A percentile compares a stretch with the other conserved stretches of the same genome.
phyloP scores from a whole-genome alignment of 2,888 invertebrate species.

The Eutolmus rufibarbis region DNA sequence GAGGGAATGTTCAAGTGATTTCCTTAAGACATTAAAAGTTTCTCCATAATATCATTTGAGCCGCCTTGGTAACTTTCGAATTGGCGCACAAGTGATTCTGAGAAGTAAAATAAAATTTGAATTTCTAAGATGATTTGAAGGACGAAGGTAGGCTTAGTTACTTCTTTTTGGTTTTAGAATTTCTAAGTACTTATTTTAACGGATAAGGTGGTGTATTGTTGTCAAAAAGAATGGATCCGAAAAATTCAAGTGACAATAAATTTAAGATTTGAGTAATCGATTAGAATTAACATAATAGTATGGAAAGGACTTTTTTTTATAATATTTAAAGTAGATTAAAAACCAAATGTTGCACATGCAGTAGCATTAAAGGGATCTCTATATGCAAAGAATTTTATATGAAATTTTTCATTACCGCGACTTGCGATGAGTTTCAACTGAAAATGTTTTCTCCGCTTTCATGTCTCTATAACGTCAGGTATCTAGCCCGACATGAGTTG shows the following conservation, averaged over 20 bases:
- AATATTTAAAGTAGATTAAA: not conserved
- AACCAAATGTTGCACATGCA: too few relatives aligned
- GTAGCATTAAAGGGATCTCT: too few relatives aligned
- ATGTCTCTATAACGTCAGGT: too few relatives aligned
- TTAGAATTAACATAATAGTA: not conserved
- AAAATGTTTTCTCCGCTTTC: too few relatives aligned
- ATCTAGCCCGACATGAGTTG: too few relatives aligned
- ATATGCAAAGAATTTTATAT: too few relatives aligned
- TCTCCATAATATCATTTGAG: not conserved
- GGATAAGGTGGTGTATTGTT: not conserved
- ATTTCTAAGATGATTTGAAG: not conserved
- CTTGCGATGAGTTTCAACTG: too few relatives aligned
- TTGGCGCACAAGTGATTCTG: not conserved
- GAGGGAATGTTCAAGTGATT: not conserved
- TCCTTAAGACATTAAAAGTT: not conserved
- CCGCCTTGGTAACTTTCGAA: not conserved
- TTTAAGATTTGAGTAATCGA: not conserved
- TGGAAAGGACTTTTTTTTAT: not conserved
- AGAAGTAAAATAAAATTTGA: not conserved
- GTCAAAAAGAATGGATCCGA: not conserved
- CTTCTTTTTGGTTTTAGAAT: not conserved
- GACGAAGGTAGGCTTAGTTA: not conserved
- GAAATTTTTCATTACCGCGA: too few relatives aligned
- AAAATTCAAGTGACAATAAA: not conserved
- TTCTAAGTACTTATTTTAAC: not conserved